phyloP scores from a whole-genome alignment of 2,113 vertebrate genomes.

The Platycercus adscitus region DNA sequence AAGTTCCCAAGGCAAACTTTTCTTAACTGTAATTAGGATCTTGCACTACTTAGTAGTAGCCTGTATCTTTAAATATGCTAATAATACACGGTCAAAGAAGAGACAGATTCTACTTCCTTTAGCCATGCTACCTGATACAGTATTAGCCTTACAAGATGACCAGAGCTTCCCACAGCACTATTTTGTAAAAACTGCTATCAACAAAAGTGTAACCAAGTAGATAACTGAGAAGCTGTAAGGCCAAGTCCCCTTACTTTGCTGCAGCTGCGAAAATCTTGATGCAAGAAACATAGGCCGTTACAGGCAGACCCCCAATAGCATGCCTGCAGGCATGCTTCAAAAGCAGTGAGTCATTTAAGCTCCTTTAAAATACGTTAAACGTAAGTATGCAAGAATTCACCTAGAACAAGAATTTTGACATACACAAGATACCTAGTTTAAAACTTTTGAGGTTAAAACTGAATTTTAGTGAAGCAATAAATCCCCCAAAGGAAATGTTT shows the following conservation, averaged over 20 bases:
- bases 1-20: not conserved
- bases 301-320: not conserved
- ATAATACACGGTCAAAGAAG: not conserved
- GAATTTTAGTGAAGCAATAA: not conserved
- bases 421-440: accelerated
- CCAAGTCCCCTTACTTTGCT: not conserved
- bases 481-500: not conserved
- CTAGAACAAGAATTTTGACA: not conserved
- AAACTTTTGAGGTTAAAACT: not conserved
- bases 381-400: not conserved
- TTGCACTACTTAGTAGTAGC: not conserved
- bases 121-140: not conserved
- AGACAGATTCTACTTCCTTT: not conserved
- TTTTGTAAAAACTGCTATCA: not conserved
- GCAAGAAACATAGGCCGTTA: not conserved
- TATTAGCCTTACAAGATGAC: not conserved
- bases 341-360: not conserved
- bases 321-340: not conserved
- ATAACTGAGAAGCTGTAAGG: not conserved
- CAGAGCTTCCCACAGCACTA: not conserved
- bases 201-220: accelerated
- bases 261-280: not conserved
- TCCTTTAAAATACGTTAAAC: not conserved
- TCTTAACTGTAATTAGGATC: not conserved
- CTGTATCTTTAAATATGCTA: not conserved